Base-by-base conservation (phyloP, 2,888 invertebrate species). In the Nyleta sp. region DNA sequence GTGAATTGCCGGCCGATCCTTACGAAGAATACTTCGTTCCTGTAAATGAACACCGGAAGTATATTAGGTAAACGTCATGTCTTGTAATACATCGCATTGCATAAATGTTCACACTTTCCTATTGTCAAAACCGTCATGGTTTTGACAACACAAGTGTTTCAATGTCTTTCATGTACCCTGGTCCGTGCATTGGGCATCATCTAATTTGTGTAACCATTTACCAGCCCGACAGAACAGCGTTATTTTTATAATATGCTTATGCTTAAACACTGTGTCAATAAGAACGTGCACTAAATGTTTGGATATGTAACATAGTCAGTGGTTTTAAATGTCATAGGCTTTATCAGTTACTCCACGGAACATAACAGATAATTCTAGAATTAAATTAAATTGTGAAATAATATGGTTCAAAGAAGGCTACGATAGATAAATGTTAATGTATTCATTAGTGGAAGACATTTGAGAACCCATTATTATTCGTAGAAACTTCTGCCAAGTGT, bases 11-110 rank as follows among this genome's bases (percentile, higher is more conserved):
- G 18, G 92, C 93, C 33, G 95, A 95, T 89, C 95, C 95, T 4
- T 95, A 96, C 89, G 95, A 96, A 86, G 96, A 96, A 86, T 96
- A 96, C 91, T 96, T 96, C 89, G 95, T 96, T 78, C 95, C 96
- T 28, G 96, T 96, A 80, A 96, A 96, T 88, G 95, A 96, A 87
- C 96, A 96, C 90, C 94, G 95, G 88, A 96, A 96, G 91, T 96
- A 95, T 89, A 95, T 96, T 93, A 95, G 96, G 96, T 96, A 89
- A 91, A 71, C n/a, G n/a, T n/a, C n/a, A n/a, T n/a, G n/a, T n/a
- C n/a, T n/a, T n/a, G n/a, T n/a, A n/a, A n/a, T n/a, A n/a, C n/a
- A n/a, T n/a, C n/a, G n/a, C n/a, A n/a, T n/a, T n/a, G n/a, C n/a
- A n/a, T n/a, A n/a, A n/a, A 28, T 35, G n/a, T 68, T 59, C 24